Evolutionary conservation across 2,113 vertebrate species (phyloP), one percentile per base, ranked within the genome.

Genomic region (Odontesthes bonariensis): DNA sequence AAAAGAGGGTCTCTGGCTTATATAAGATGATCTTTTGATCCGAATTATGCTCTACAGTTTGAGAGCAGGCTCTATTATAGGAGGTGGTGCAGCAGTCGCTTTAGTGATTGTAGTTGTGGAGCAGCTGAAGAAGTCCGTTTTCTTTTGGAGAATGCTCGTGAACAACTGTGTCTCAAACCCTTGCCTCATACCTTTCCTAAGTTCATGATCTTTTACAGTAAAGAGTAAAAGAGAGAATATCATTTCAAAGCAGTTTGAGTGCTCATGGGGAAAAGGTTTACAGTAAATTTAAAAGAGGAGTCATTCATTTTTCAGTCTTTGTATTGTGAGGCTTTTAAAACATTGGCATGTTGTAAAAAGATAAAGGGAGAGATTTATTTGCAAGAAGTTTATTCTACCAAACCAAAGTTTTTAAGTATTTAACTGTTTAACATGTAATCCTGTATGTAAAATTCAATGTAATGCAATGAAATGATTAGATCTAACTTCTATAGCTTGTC

Each of bases 71-170:
- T 65, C 63, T 54, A 67, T 66, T 47, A 49, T 57, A 32, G 32
- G 55, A 38, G 69, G 67, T 32, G 52, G 69, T 67, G 67, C 51
- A 35, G 63, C 27, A n/a, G n/a, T 60, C 57, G 32, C 38, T 77
- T 55, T 38, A 67, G 67, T 75, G 20, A 59, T n/a, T 81, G 75
- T 74, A 56, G 71, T 81, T 44, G 59, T 49, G 66, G 57, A 84
- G 83, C 89, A 90, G 88, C 86, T 85, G 88, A 75, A 23, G 58
- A 79, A 47, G 59, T 85, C 84, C 84, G 79, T 89, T 88, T 88
- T 83, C 71, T 89, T 86, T 82, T 71, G 47, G 60, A 74, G 57
- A 73, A 86, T 73, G 22, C 60, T 78, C 63, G 73, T 75, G 59
- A 83, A 88, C 88, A 86, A 86, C 83, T 88, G 83, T 69, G 49